Percentiles rank a stretch among this genome's conserved stretches.
Conservation (phyloP, 2,797 vertebrate genomes). For the Iguana delicatissima region DNA sequence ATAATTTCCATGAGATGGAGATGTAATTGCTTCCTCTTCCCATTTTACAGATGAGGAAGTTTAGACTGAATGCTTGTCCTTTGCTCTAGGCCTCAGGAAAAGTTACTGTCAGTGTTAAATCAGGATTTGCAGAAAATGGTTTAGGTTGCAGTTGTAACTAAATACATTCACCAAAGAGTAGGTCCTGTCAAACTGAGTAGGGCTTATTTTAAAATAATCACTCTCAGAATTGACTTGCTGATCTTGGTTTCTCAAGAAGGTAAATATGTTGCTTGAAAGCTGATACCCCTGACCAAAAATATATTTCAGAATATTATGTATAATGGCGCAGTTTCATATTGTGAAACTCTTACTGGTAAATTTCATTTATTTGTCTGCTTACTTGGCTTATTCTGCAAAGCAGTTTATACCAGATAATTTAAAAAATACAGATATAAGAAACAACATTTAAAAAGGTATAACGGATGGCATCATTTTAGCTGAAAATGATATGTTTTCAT, state of each 20-base stretch:
- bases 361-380: not conserved
- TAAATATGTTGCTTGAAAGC: not conserved
- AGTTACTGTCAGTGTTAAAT: slow-evolving; percentile 55
- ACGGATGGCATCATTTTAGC: not conserved
- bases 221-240: too few relatives aligned
- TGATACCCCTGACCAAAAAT: not conserved
- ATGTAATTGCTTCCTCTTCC: slow-evolving; percentile 74
- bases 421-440: not conserved
- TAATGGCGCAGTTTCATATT: not conserved
- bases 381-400: not conserved
- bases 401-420: not conserved
- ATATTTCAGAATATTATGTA: not conserved
- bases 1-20: slow-evolving; percentile 70
- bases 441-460: not conserved
- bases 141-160: slow-evolving; percentile 33
- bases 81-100: slow-evolving; percentile 65
- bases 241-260: slow-evolving; percentile 49
- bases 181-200: not conserved
- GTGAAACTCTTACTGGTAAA: not conserved
- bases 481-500: not conserved
- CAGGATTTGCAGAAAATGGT: slow-evolving; percentile 37
- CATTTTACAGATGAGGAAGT: slow-evolving; percentile 75
- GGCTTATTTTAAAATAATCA: not conserved
- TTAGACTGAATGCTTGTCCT: slow-evolving; percentile 68
- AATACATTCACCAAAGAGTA: too few relatives aligned